Conservation (phyloP, 2,888 invertebrate species). For the Hemistola chrysoprasaria region DNA sequence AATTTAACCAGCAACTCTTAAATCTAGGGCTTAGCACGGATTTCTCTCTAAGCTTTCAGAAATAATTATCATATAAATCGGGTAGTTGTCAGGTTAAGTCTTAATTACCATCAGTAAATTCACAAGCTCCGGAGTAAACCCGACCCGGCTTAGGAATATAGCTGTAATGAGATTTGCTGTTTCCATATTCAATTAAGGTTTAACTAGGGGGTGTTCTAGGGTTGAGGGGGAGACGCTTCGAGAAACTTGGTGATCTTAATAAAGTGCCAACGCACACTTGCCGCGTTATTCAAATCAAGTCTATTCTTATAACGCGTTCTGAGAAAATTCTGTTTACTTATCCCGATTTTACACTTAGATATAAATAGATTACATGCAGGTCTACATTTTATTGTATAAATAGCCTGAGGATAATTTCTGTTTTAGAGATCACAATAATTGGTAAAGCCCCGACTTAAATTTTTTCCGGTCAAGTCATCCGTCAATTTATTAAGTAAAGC, state of each 20-base stretch:
- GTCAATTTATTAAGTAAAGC: conserved; percentile 5
- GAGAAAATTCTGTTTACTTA: too few relatives aligned
- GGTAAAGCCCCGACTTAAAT: too few relatives aligned
- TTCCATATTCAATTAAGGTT: conserved; percentile 40
- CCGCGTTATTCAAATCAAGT: too few relatives aligned
- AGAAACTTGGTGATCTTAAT: conserved; percentile 32
- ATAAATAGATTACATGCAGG: too few relatives aligned
- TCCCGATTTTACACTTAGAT: too few relatives aligned
- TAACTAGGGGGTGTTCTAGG: conserved; percentile 17
- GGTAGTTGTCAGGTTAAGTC: conserved; percentile 7
- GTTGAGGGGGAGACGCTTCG: conserved; percentile 14
- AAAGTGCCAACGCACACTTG: conserved; percentile 24
- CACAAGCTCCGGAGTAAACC: conserved; percentile 11
- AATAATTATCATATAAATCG: conserved; percentile 14
- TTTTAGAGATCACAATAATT: too few relatives aligned
- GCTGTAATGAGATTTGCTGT: conserved; percentile 35
- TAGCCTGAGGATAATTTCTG: too few relatives aligned
- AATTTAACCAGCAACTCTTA: too few relatives aligned
- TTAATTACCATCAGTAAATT: conserved; percentile 19
- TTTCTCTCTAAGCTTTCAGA: conserved; percentile 3
- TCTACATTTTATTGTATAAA: too few relatives aligned
- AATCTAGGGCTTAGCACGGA: too few relatives aligned
- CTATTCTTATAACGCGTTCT: too few relatives aligned
- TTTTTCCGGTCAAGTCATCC: background rate
- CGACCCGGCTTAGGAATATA: conserved; percentile 15